Evolutionary conservation across 2,888 invertebrate species (phyloP).

Genomic region (Ctena decussata): DNA sequence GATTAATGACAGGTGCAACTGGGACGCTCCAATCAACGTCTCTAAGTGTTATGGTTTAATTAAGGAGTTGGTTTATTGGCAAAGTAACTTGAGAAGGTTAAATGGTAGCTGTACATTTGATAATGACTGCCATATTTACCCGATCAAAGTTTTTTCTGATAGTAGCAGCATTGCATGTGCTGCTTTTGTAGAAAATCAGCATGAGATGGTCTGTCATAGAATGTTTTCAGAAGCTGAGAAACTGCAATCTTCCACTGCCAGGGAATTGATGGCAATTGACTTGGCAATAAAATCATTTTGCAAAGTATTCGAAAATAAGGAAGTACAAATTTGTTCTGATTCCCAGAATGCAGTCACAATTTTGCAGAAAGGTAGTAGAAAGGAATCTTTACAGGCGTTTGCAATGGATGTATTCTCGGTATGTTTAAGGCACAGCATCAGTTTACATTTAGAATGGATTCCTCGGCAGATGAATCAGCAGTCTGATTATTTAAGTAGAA

Average conservation of each 20-base stretch:
- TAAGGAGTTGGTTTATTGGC: too few relatives aligned
- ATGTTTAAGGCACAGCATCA: not conserved
- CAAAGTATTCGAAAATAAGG: not conserved
- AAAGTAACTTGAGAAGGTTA: not conserved
- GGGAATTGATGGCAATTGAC: too few relatives aligned
- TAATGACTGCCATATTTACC: not conserved
- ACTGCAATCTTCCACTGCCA: too few relatives aligned
- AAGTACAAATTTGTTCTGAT: not conserved
- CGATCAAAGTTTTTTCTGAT: not conserved
- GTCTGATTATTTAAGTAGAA: not conserved
- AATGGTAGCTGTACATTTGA: not conserved
- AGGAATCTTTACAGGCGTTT: not conserved
- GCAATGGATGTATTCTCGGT: not conserved
- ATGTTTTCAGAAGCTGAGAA: too few relatives aligned
- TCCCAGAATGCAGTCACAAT: not conserved
- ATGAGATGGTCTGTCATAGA: not conserved
- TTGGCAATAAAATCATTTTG: too few relatives aligned
- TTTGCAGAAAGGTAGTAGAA: not conserved
- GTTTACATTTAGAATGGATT: not conserved
- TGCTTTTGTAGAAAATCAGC: not conserved
- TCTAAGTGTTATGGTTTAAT: not conserved
- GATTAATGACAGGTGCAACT: too few relatives aligned
- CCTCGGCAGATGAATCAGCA: not conserved
- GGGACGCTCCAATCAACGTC: not conserved
- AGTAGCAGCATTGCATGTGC: not conserved